A percentile compares a stretch with the other conserved stretches of the same genome.
Evolutionary conservation across 1,140 invertebrate species (phyloP).

Genomic region (Lepidostoma basale): DNA sequence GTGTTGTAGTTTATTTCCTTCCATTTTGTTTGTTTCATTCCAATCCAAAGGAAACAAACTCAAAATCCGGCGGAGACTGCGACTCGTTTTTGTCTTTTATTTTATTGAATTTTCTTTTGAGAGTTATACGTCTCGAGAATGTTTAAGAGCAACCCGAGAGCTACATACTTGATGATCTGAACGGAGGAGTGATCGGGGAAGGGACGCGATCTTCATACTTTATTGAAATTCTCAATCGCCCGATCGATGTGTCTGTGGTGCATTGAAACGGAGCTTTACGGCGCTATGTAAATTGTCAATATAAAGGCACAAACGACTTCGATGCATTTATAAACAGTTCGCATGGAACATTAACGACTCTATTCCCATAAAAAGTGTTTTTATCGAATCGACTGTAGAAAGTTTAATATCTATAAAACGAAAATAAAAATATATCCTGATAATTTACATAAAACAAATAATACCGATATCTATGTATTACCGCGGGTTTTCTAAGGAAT

Average conservation of each 20-base stretch:
- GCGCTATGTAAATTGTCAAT: too few species aligned
- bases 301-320: too few species aligned
- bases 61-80: conserved; percentile 30
- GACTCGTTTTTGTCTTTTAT: conserved; percentile 30
- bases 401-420: too few species aligned
- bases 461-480: too few species aligned
- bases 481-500: too few species aligned
- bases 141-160: conserved; percentile 41
- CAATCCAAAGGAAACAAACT: conserved; percentile 41
- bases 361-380: too few species aligned
- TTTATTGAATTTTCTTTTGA: conserved; percentile 47
- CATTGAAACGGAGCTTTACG: too few species aligned
- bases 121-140: conserved; percentile 46
- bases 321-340: too few species aligned
- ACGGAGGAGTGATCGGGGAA: conserved; percentile 36
- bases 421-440: too few species aligned
- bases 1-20: conserved; percentile 38
- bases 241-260: conserved; percentile 8
- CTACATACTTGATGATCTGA: conserved; percentile 38
- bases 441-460: too few species aligned
- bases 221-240: conserved; percentile 29
- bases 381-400: too few species aligned
- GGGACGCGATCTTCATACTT: conserved; percentile 40
- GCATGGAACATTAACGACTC: too few species aligned
- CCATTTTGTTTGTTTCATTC: conserved; percentile 39